Conservation (phyloP, 2,113 vertebrate species). For the Peromyscus maniculatus region DNA sequence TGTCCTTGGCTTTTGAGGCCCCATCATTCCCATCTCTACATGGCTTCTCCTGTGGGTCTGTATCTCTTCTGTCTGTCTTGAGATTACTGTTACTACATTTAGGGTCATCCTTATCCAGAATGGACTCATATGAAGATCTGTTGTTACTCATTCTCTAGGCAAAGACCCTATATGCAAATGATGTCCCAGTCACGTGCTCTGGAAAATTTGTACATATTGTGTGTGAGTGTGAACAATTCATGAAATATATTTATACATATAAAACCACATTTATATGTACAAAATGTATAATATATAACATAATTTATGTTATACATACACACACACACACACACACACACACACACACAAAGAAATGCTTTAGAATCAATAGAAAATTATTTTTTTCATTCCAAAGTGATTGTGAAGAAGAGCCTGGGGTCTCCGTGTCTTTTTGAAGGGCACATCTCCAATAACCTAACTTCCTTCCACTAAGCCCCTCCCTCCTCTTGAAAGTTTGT, state of each 20-base stretch:
- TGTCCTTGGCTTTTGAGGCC: not conserved
- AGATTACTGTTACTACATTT: not conserved
- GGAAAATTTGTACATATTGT: not conserved
- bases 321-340: rapidly evolving
- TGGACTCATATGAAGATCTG: not conserved
- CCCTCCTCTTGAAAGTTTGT: not conserved
- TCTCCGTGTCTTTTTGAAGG: not conserved
- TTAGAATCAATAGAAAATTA: not conserved
- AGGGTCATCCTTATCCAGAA: not conserved
- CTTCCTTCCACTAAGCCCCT: not conserved
- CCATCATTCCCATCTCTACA: not conserved
- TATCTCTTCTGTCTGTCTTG: not conserved
- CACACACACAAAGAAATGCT: not conserved
- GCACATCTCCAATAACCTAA: not conserved
- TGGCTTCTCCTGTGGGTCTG: not conserved
- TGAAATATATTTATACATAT: not conserved
- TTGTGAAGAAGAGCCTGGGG: not conserved
- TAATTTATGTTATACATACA: not conserved
- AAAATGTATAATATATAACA: not conserved
- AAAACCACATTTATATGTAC: not conserved
- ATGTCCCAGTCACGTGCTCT: not conserved
- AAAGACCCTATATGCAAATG: not conserved
- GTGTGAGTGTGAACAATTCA: not conserved
- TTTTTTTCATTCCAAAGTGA: not conserved
- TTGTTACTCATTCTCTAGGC: not conserved